Conservation (phyloP, 1,140 invertebrate species). For the Monomorium pharaonis region DNA sequence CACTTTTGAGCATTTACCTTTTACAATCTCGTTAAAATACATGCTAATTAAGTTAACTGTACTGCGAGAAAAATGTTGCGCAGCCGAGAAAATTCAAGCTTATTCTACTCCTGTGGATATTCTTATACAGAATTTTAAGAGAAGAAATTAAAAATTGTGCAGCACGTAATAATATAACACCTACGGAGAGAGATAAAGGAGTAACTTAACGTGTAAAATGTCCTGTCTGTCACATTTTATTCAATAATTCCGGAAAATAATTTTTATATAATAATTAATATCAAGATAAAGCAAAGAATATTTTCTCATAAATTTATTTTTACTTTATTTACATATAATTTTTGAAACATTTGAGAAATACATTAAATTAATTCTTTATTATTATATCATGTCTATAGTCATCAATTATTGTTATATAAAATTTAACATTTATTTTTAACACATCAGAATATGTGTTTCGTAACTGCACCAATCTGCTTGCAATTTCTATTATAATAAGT, state of each 20-base stretch:
- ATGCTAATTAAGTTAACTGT: slow-evolving; percentile 40
- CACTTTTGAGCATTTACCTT: slow-evolving; percentile 18
- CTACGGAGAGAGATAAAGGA: not conserved
- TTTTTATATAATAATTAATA: not conserved
- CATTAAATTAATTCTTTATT: not conserved
- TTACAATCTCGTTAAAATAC: slow-evolving; percentile 42
- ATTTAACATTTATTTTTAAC: not conserved
- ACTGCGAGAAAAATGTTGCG: not conserved
- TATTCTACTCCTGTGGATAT: not conserved
- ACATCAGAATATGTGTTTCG: not conserved
- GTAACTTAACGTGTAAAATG: not conserved
- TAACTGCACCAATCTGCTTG: not conserved
- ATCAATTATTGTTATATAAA: not conserved
- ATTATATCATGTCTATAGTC: not conserved
- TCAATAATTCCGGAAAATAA: not conserved
- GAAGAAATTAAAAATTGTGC: slow-evolving; percentile 26
- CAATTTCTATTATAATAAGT: not conserved
- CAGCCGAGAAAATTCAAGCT: slow-evolving; percentile 18
- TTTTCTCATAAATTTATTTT: not conserved
- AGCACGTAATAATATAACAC: not conserved
- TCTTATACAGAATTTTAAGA: not conserved
- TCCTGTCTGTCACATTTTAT: not conserved
- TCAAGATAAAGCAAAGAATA: not conserved
- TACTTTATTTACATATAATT: not conserved
- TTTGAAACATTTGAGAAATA: not conserved